Evolutionary conservation across 2,113 vertebrate species (phyloP), one percentile per base, ranked within the genome.

Genomic region (Romanogobio albipinnatus): DNA sequence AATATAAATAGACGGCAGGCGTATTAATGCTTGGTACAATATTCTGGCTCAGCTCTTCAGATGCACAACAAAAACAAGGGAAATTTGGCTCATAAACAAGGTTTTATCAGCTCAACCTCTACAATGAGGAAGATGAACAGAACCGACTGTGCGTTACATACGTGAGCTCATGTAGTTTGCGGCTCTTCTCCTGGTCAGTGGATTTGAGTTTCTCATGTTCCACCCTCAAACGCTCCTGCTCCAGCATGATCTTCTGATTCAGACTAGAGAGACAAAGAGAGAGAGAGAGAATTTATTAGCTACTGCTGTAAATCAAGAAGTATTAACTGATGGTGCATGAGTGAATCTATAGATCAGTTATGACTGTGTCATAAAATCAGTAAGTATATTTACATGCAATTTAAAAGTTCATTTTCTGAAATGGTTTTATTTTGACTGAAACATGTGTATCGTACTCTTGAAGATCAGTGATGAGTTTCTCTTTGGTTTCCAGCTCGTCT

Each of bases 181-280:
- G 96, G 89, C 96, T 98, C 92, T 99, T 99, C 77, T 99, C 98
- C 88, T 99, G 98, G 92, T 99, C 98, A 3, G 95, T 96, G 0
- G 94, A 93, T 92, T 97, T 98, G 80, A 99, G 91, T 82, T 98
- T 99, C 93, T 99, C 98, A 56, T 99, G 97, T 84, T 99, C 98
- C 14, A 97, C 96, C 91, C 94, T 92, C 53, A 99, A 96, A 49
- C 97, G 95, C 85, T 99, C 97, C 92, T 99, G 97, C 80, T 99
- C 98, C 91, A 99, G 93, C 94, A 99, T 96, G 94, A 98, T 98
- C 94, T 98, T 98, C 95, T 99, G 98, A 93, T 98, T 99, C 94
- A 96, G 94, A 91, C 98, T 99, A 90, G 82, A 82, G 84, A 91
- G 39, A 88, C 6, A 47, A 3, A 87, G 11, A 17, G 5, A 91